Base-by-base conservation (phyloP, 2,888 invertebrate genomes). In the Sphaerophoria taeniata region DNA sequence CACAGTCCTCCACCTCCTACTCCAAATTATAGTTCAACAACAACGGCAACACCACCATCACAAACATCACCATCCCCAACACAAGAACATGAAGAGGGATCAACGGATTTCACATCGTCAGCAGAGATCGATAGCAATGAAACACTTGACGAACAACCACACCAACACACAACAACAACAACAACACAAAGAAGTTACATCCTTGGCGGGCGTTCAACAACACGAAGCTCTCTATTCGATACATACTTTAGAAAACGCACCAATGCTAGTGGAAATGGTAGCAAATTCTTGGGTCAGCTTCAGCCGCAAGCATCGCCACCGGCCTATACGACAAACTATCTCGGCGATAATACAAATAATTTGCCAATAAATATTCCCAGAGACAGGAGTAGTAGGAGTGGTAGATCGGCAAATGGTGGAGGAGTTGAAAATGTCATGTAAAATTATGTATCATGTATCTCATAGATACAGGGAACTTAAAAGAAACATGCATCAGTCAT, bases 241-340 rank as follows among this genome's bases (percentile, higher is more conserved):
- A 89, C 90, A 45, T 92, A 92, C 88, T 90, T 92, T 79, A 91
- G 89, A 90, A 92, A 91, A 90, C 88, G 87, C 76, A 83, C 79
- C 45, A 75, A 76, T 63, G 51, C 49, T 67, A 83, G 65, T 83
- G 83, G 75, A 76, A 87, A 79, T 70, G 71, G 73, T 80, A 77
- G 49, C 72, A 87, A 61, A 85, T 58, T 73, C 65, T 24, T 73
- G 74, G 87, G 43, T 67, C 83, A 69, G 83, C 47, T 47, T 36
- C 81, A 61, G 65, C 65, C 49, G 11, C 65, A 51, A 67, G 71
- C 87, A 58, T 58, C 87, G 45, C 84, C 81, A 61, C 90, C 90
- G 65, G 92, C 93, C 88, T 92, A 93, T 88, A 93, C 93, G 77
- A 93, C 93, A 88, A 93, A 92, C 90, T 93, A 92, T 90, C 93